These are phyloP conservation scores for Halictus ligatus DNA, from an alignment of 2,888 invertebrate species.

Conservation along the genomic window DNA sequence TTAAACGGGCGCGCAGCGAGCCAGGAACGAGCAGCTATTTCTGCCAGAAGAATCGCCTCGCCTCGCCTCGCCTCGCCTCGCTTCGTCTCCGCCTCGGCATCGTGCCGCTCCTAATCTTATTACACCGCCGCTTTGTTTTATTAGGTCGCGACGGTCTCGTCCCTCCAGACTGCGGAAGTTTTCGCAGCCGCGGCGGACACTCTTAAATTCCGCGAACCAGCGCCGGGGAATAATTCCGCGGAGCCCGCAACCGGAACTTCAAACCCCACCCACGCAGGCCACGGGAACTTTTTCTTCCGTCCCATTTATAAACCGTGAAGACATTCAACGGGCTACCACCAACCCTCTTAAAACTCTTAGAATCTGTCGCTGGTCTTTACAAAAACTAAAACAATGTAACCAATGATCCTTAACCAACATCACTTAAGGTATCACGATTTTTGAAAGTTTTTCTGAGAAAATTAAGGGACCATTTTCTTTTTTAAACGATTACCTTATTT, in stretches of 20 bases:
- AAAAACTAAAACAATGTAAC: background rate
- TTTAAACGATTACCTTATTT: too few relatives aligned
- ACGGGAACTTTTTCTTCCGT: slow-evolving; percentile 26
- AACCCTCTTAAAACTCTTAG: background rate
- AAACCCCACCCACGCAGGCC: background rate
- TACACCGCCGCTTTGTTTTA: slow-evolving; percentile 24
- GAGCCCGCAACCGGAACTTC: slow-evolving; percentile 19
- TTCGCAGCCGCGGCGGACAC: slow-evolving; percentile 5
- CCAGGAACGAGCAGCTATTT: background rate
- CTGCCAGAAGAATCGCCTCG: background rate
- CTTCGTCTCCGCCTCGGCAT: background rate
- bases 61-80: background rate
- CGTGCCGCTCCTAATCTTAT: slow-evolving; percentile 28
- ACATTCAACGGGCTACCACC: slow-evolving; percentile 25
- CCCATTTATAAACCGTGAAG: slow-evolving; percentile 41
- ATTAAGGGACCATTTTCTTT: too few relatives aligned
- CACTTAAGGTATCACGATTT: background rate
- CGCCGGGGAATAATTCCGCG: slow-evolving; percentile 25
- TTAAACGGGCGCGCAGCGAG: slow-evolving; percentile 5
- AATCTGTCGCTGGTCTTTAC: background rate
- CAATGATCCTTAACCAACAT: background rate
- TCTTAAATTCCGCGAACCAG: slow-evolving; percentile 34
- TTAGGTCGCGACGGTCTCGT: slow-evolving; percentile 9
- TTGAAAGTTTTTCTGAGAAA: background rate
- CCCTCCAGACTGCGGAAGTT: slow-evolving; percentile 23